Evolutionary conservation across 2,888 invertebrate genomes (phyloP), one percentile per base, ranked within the genome.

Genomic region (Pristionchus entomophagus): DNA sequence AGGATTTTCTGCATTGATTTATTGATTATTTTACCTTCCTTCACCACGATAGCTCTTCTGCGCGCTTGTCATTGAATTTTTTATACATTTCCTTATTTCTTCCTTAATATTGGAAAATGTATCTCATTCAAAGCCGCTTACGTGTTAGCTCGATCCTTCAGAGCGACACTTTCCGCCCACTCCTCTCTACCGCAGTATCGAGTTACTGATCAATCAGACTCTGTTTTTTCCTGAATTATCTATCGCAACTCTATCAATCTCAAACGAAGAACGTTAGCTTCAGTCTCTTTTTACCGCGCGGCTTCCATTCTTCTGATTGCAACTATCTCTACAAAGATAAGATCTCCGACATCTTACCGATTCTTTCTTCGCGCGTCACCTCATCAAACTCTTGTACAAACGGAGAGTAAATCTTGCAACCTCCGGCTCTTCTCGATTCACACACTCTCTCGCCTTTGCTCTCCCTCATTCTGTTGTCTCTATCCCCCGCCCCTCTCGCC

Each of bases 191-290:
- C 8, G 22, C n/a, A 32, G 69, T 38, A 69, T 69, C 69, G 17
- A 41, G 41, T 69, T 69, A 38, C 69, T 38, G 69, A 41, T 69
- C 51, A 80, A 80, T 53, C 80, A 80, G 49, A 80, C 14, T 6
- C 49, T 10, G 5, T 49, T 35, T 80, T 53, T 51, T 32, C 2
- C 51, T 22, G 6, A 29, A 35, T 32, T 19, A 6, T 32, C 14
- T 14, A 62, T 29, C 62, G 29, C 62, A 32, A 62, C 32, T 22
- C 53, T 51, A 2, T n/a, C n/a, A n/a, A n/a, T n/a, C n/a, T n/a
- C n/a, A n/a, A n/a, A n/a, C n/a, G n/a, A n/a, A n/a, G n/a, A n/a
- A n/a, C n/a, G n/a, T n/a, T n/a, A n/a, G n/a, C n/a, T n/a, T n/a
- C n/a, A n/a, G n/a, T n/a, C n/a, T n/a, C n/a, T n/a, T 62, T 83